Evolutionary conservation across 2,888 invertebrate species (phyloP).

Genomic region (Cephus spinipes): DNA sequence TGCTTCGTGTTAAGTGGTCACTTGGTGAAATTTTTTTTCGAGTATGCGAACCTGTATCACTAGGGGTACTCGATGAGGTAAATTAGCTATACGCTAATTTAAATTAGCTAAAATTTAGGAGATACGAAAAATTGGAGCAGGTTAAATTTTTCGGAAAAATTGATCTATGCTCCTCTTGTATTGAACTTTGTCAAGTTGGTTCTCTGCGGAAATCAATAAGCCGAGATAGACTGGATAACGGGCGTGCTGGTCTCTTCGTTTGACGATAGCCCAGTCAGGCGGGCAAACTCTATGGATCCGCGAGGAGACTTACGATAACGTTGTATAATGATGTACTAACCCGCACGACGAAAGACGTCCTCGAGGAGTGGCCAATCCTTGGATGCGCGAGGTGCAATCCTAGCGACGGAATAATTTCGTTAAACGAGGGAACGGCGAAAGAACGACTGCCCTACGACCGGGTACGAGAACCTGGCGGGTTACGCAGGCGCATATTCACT

Average conservation of each 20-base stretch:
- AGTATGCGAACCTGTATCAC: conserved; percentile 23
- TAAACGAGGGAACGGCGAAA: conserved; percentile 60
- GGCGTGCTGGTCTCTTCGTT: not conserved
- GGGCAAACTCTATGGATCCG: not conserved
- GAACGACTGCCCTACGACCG: conserved; percentile 57
- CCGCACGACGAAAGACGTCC: conserved; percentile 9
- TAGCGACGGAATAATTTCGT: conserved; percentile 54
- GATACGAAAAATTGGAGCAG: not conserved
- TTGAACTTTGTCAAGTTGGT: conserved; percentile 7
- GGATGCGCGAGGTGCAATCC: conserved; percentile 40
- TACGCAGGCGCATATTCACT: conserved; percentile 37
- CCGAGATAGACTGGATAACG: conserved; percentile 45
- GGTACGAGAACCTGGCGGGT: conserved; percentile 40
- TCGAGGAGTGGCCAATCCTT: conserved; percentile 13
- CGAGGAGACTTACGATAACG: conserved; percentile 15
- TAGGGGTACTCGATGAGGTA: not conserved
- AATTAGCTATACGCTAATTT: not conserved
- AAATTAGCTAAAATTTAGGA: not conserved
- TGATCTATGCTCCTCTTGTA: not conserved
- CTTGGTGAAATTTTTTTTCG: conserved; percentile 46
- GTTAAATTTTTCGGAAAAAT: not conserved
- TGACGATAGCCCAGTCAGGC: not conserved
- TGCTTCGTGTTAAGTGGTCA: conserved; percentile 19
- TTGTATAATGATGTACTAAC: conserved; percentile 15
- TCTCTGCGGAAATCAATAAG: conserved; percentile 56